Evolutionary conservation across 2,113 vertebrate species (phyloP).

Genomic region (Glaucomys volans): DNA sequence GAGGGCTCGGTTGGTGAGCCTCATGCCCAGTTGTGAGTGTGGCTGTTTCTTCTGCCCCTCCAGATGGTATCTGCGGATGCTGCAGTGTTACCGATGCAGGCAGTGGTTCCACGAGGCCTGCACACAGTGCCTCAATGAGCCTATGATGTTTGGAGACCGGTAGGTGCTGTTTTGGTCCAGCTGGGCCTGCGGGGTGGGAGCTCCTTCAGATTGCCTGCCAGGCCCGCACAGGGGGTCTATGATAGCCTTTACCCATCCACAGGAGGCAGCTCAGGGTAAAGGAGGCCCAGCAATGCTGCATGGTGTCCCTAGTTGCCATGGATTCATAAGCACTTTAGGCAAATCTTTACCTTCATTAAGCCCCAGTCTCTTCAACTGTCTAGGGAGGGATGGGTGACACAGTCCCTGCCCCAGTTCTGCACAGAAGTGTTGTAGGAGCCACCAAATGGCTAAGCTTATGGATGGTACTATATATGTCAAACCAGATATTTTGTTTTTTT

Average conservation of each 20-base stretch:
- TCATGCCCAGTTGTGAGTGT: fast-evolving
- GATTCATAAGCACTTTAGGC: neutral
- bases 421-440: neutral
- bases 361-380: neutral
- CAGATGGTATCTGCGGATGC: slow-evolving; percentile 99
- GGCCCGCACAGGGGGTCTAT: neutral
- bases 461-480: neutral
- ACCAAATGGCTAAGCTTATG: neutral
- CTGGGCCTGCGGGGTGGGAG: neutral
- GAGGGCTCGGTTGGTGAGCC: neutral
- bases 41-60: slow-evolving; percentile 27
- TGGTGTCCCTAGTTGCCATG: neutral
- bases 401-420: neutral
- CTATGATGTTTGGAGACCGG: slow-evolving; percentile 98
- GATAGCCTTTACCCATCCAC: neutral
- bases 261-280: neutral
- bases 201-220: neutral
- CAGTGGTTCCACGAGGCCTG: slow-evolving; percentile 99
- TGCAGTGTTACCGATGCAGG: slow-evolving; percentile 95
- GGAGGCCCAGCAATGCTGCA: neutral
- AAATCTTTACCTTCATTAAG: neutral
- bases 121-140: slow-evolving; percentile 95
- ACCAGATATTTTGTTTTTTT: neutral
- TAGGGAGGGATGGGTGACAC: neutral
- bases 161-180: slow-evolving; percentile 71